These are phyloP conservation scores for Diplolepis rosae DNA, from an alignment of 2,888 invertebrate species.

Conservation along the genomic window DNA sequence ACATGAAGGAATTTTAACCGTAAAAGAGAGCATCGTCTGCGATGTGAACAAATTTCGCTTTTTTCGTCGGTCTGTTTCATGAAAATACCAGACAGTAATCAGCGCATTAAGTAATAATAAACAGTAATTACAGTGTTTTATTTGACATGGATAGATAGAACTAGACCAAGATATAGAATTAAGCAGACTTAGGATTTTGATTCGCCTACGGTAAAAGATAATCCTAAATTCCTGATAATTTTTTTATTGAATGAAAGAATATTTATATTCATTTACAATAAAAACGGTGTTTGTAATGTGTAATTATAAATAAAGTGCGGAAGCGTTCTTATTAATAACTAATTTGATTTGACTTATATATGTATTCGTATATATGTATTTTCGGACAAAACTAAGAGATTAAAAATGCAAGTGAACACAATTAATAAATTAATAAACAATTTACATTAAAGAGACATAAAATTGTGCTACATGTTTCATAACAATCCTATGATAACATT, in stretches of 20 bases:
- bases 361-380: not conserved
- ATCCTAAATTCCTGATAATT: not conserved
- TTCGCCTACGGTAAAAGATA: not conserved
- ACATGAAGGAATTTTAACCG: conserved; percentile 16
- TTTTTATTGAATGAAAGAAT: not conserved
- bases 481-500: no score
- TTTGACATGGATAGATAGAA: conserved; percentile 45
- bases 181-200: not conserved
- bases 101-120: conserved; percentile 60
- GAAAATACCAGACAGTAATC: conserved; percentile 51
- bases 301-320: not conserved
- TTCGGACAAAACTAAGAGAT: not conserved
- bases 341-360: not conserved
- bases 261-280: not conserved
- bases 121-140: conserved; percentile 54
- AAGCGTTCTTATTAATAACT: not conserved
- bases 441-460: no score
- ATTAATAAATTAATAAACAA: no score
- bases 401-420: not conserved
- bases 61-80: conserved; percentile 52
- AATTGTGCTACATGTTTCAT: no score
- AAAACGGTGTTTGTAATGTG: not conserved
- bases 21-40: not conserved
- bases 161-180: conserved; percentile 33
- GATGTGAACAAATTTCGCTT: conserved; percentile 32